Percentiles rank a stretch among this genome's conserved stretches.
phyloP scores from a whole-genome alignment of 1,140 invertebrate genomes.

The Micrasema longulum region DNA sequence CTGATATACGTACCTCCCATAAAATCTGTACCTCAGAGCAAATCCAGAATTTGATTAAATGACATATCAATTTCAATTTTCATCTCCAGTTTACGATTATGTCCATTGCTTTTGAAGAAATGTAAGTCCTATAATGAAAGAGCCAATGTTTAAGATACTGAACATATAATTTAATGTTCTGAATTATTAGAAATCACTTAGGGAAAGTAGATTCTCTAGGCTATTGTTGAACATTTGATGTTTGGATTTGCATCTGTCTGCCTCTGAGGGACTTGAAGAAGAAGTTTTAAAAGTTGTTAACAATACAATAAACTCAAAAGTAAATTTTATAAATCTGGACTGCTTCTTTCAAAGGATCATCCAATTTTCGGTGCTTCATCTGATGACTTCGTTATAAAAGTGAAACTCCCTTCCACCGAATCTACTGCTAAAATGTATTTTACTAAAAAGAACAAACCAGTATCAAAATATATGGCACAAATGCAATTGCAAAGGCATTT shows the following conservation, averaged over 20 bases:
- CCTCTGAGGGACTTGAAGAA: neutral
- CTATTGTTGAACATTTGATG: too few species aligned
- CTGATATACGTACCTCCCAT: neutral
- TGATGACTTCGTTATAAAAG: neutral
- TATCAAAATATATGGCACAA: too few species aligned
- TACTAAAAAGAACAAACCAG: too few species aligned
- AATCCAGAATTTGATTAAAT: too few species aligned
- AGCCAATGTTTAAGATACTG: conserved; percentile 6
- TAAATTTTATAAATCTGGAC: conserved; percentile 1
- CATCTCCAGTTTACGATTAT: too few species aligned
- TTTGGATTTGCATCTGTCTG: neutral
- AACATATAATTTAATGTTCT: neutral
- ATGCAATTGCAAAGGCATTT: too few species aligned
- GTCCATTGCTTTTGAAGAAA: too few species aligned
- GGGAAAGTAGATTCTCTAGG: neutral
- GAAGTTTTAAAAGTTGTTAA: neutral
- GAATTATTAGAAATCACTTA: neutral
- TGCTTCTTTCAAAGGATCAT: neutral
- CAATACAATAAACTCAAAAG: neutral
- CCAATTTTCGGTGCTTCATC: neutral
- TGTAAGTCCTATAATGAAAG: too few species aligned
- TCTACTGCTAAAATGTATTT: too few species aligned
- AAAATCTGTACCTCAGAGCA: too few species aligned
- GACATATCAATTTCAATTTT: too few species aligned
- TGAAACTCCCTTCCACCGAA: too few species aligned